Conservation (phyloP, 2,888 invertebrate genomes). For the Cantharis nigra region DNA sequence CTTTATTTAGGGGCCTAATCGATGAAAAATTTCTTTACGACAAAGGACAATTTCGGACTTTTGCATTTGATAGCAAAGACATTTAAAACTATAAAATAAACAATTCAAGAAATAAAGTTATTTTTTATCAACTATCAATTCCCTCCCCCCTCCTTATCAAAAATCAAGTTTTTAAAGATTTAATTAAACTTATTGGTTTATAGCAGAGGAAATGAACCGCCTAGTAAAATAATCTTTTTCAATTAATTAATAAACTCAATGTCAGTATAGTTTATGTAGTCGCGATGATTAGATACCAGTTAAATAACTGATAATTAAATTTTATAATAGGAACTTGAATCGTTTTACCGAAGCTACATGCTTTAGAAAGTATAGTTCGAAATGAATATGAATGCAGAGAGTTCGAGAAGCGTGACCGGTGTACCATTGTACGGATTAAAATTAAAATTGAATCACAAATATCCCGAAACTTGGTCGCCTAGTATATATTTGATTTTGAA, state of each 20-base stretch:
- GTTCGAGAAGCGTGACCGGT: not conserved
- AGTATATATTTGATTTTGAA: constrained; percentile 65
- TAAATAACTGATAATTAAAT: not conserved
- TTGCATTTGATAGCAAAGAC: too few species aligned
- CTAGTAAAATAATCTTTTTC: not conserved
- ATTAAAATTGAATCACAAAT: constrained; percentile 73
- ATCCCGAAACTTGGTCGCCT: constrained; percentile 74
- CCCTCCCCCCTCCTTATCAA: too few species aligned
- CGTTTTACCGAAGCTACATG: not conserved
- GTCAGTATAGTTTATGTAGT: not conserved
- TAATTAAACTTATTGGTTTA: too few species aligned
- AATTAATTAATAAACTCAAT: not conserved
- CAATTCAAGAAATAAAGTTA: too few species aligned
- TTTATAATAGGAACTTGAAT: not conserved
- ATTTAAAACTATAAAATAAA: too few species aligned
- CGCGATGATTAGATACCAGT: not conserved
- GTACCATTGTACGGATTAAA: constrained; percentile 73
- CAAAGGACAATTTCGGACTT: too few species aligned
- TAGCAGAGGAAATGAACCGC: too few species aligned
- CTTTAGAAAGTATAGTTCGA: not conserved
- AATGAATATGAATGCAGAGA: not conserved
- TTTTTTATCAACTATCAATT: too few species aligned
- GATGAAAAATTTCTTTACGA: too few species aligned
- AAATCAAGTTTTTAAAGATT: too few species aligned
- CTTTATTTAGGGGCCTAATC: too few species aligned